These are phyloP conservation scores for Erythrocercus mccallii DNA, from an alignment of 2,113 vertebrate species.

Conservation along the genomic window DNA sequence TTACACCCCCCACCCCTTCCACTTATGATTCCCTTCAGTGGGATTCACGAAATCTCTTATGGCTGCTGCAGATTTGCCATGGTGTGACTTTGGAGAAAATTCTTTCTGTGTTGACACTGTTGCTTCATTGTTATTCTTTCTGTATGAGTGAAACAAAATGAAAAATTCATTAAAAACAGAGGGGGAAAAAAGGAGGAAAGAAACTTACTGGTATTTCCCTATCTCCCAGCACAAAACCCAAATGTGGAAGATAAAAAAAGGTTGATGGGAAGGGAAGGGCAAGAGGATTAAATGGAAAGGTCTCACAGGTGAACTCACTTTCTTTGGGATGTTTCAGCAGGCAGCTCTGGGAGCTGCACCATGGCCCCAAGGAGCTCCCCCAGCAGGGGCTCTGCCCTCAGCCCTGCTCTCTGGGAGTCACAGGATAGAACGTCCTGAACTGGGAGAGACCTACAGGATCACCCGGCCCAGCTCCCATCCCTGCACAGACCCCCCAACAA, in stretches of 20 bases:
- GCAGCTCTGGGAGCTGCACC: not conserved
- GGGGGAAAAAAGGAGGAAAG: not conserved
- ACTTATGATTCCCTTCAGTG: not conserved
- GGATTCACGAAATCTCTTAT: constrained; percentile 12
- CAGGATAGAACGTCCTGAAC: fast-evolving
- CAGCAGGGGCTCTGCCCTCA: not conserved
- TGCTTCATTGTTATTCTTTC: constrained; percentile 57
- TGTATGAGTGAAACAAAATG: constrained; percentile 22
- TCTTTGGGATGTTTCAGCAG: not conserved
- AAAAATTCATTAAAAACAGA: constrained; percentile 60
- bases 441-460: not conserved
- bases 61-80: not conserved
- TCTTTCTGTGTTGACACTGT: constrained; percentile 27
- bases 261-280: not conserved
- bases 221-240: not conserved
- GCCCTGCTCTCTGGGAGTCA: not conserved
- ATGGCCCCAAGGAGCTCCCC: not conserved
- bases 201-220: not conserved
- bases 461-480: fast-evolving
- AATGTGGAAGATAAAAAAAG: not conserved
- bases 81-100: constrained; percentile 25
- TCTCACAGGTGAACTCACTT: not conserved
- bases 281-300: not conserved
- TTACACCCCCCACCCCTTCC: not conserved
- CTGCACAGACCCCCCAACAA: not conserved